A percentile compares a stretch with the other conserved stretches of the same genome.
These are phyloP conservation scores for Eublepharis macularius DNA, from an alignment of 2,113 vertebrate genomes.

Conservation along the genomic window DNA sequence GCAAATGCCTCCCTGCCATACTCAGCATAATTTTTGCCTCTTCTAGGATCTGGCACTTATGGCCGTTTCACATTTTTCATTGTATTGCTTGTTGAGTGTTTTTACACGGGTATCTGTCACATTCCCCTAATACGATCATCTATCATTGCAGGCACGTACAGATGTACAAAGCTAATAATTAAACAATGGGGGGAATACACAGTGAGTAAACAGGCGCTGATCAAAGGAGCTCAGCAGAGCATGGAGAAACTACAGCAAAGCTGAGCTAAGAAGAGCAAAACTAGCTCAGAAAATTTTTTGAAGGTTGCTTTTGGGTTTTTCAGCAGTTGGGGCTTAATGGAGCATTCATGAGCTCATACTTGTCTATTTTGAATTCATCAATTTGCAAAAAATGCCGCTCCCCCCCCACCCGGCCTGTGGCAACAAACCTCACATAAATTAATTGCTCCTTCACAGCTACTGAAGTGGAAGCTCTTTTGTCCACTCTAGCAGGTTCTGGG, in stretches of 20 bases:
- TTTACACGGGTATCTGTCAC: slow-evolving; percentile 11
- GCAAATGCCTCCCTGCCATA: not conserved
- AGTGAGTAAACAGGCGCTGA: slow-evolving; percentile 47
- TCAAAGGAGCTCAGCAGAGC: slow-evolving; percentile 58
- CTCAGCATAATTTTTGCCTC: slow-evolving; percentile 27
- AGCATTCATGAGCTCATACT: not conserved
- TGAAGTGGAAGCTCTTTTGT: not conserved
- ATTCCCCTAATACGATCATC: not conserved
- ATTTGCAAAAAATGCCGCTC: not conserved
- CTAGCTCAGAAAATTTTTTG: not conserved
- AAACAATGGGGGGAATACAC: slow-evolving; percentile 35
- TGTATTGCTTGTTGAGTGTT: slow-evolving; percentile 35
- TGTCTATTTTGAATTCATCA: not conserved
- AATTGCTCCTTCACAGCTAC: not conserved
- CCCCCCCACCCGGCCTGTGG: not conserved
- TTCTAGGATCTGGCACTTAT: not conserved
- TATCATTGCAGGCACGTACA: slow-evolving; percentile 44
- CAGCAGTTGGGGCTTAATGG: not conserved
- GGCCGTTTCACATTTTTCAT: slow-evolving; percentile 32
- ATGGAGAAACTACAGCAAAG: slow-evolving; percentile 34
- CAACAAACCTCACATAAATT: not conserved
- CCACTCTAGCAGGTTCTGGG: not conserved
- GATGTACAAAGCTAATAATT: slow-evolving; percentile 56
- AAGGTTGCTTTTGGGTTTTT: not conserved
- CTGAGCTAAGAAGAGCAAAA: slow-evolving; percentile 50